Evolutionary conservation across 53 echinoderm and acorn worm species (phyloP).

Genomic region (Astropecten irregularis): DNA sequence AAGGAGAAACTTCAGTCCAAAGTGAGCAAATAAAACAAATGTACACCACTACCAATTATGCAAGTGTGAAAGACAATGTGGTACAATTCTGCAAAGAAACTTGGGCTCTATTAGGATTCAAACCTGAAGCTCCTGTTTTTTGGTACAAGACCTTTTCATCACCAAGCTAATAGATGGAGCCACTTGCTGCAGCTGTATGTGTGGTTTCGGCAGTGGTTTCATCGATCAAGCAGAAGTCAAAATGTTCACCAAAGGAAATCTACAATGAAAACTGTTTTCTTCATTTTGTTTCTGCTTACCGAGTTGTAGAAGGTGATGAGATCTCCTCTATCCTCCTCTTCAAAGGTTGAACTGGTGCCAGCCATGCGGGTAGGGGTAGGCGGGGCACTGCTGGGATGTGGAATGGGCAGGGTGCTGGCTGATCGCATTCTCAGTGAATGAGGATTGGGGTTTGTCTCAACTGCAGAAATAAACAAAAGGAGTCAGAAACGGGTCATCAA

Average conservation of each 20-base stretch:
- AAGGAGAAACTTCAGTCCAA: neutral
- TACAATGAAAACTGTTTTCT: no score
- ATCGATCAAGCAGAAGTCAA: no score
- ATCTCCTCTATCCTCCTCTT: slow-evolving; percentile 92
- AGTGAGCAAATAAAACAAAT: neutral
- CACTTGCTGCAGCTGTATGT: no score
- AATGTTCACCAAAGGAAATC: no score
- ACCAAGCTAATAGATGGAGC: no score
- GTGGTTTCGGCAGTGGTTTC: no score
- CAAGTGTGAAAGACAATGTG: no score
- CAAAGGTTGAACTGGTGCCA: slow-evolving; percentile 88
- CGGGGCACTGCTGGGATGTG: slow-evolving; percentile 80
- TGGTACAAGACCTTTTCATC: no score
- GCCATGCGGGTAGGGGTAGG: slow-evolving; percentile 97
- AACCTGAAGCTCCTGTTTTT: no score
- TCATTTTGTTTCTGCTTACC: no score
- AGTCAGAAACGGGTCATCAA: neutral
- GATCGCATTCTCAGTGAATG: slow-evolving; percentile 63
- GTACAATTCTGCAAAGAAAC: no score
- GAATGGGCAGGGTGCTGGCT: slow-evolving; percentile 80
- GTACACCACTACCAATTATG: neutral
- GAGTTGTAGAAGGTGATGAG: slow-evolving; percentile 96
- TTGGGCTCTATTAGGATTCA: no score
- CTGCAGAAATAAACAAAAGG: neutral
- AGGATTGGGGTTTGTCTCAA: slow-evolving; percentile 44